Conservation (phyloP, 2,797 vertebrate genomes). For the Holocentrus rufus region DNA sequence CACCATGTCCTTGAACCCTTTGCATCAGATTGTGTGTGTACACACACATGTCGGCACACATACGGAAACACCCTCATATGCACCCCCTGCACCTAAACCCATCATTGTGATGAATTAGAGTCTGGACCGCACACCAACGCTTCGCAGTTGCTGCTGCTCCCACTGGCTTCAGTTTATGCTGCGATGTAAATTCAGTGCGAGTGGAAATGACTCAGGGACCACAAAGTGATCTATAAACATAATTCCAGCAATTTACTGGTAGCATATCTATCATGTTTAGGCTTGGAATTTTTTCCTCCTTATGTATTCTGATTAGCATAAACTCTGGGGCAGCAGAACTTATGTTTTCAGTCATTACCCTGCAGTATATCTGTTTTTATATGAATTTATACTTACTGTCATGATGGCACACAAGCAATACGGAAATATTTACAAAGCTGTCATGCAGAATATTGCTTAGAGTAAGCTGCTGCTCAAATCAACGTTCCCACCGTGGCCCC, state of each 20-base stretch:
- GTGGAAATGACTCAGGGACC: constrained; percentile 14
- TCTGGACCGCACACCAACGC: not conserved
- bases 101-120: not conserved
- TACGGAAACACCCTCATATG: constrained; percentile 15
- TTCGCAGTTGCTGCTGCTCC: not conserved
- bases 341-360: not conserved
- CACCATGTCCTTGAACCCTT: constrained; percentile 75
- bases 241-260: not conserved
- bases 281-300: not conserved
- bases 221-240: not conserved
- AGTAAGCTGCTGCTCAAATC: constrained; percentile 18
- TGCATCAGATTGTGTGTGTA: constrained; percentile 17
- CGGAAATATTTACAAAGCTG: not conserved
- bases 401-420: not conserved
- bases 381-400: not conserved
- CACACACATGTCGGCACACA: constrained; percentile 37
- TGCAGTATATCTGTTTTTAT: not conserved
- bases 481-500: constrained; percentile 47
- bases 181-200: not conserved
- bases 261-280: not conserved
- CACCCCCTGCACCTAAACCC: not conserved
- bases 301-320: not conserved
- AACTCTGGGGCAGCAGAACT: not conserved
- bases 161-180: not conserved
- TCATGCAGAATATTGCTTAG: constrained; percentile 26